Evolutionary conservation across 2,888 invertebrate genomes (phyloP).

Genomic region (Adineta ricciae): DNA sequence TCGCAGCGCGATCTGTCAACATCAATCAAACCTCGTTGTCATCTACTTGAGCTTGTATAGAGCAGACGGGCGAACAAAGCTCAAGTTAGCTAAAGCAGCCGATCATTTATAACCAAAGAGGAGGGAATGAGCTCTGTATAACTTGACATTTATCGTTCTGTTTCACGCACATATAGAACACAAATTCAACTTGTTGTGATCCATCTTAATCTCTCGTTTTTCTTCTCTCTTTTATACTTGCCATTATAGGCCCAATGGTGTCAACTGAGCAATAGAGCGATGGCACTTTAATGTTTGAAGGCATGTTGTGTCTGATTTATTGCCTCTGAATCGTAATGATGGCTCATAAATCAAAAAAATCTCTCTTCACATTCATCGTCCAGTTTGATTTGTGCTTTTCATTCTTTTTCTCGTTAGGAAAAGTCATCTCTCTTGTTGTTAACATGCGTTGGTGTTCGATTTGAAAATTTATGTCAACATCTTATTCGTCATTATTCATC

Average conservation of each 20-base stretch:
- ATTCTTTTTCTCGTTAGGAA: not conserved
- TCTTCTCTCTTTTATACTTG: not conserved
- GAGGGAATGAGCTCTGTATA: not conserved
- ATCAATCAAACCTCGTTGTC: not conserved
- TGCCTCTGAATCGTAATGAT: not conserved
- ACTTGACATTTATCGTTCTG: not conserved
- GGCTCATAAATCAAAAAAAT: not conserved
- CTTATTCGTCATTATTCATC: not conserved
- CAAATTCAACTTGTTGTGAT: not conserved
- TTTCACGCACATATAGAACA: not conserved
- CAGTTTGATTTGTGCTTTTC: not conserved
- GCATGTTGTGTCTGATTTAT: not conserved
- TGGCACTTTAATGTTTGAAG: not conserved
- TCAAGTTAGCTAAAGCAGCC: not conserved
- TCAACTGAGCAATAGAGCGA: not conserved
- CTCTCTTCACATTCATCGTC: not conserved
- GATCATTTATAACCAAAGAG: not conserved
- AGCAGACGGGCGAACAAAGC: not conserved
- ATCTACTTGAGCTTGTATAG: not conserved
- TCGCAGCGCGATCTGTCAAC: conserved; percentile 9
- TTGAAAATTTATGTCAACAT: not conserved
- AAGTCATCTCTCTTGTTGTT: not conserved
- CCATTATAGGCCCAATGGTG: not conserved
- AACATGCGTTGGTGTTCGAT: not conserved
- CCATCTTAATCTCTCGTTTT: not conserved